Evolutionary conservation across 2,888 invertebrate species (phyloP), one percentile per base, ranked within the genome.

Genomic region (Antheraea yamamai): DNA sequence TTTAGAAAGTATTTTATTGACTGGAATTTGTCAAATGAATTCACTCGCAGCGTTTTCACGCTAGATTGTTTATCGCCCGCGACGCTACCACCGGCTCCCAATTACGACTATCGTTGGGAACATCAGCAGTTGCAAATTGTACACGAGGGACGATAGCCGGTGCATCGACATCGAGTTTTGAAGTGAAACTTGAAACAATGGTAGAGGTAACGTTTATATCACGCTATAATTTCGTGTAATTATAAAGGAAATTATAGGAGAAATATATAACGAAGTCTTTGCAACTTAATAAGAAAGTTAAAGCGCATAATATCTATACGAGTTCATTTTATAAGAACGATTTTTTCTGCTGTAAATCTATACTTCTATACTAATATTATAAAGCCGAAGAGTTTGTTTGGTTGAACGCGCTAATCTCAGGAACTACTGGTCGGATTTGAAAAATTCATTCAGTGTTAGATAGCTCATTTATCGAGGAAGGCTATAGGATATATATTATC

Each of bases 81-180:
- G 51, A 68, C 39, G 14, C 47, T 47, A 52, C 58, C 20, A 73
- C 70, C 55, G 61, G 35, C 61, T 86, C 88, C 93, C 92, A 93
- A 93, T 93, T 93, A 94, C 89, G 81, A 79, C 85, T 89, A 93
- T 94, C 94, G 87, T 82, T 93, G 93, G 88, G 93, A 93, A 92
- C 85, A 94, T 94, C 93, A 81, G 81, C 80, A 82, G 81, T 88
- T 89, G 91, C 91, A 89, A 92, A 93, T 92, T 92, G 90, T 87
- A 84, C 81, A 82, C 79, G 82, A 77, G 79, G 80, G 87, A 84
- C 86, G 88, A 90, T 89, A 89, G 83, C 83, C 82, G 83, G 88
- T 85, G 85, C 91, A 87, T 87, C 87, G 89, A 90, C 90, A 86
- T 85, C 80, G 79, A 83, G 84, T 86, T 86, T 81, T 77, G 87